phyloP scores from a whole-genome alignment of 2,888 invertebrate species.

The Rhynchonema sp. region DNA sequence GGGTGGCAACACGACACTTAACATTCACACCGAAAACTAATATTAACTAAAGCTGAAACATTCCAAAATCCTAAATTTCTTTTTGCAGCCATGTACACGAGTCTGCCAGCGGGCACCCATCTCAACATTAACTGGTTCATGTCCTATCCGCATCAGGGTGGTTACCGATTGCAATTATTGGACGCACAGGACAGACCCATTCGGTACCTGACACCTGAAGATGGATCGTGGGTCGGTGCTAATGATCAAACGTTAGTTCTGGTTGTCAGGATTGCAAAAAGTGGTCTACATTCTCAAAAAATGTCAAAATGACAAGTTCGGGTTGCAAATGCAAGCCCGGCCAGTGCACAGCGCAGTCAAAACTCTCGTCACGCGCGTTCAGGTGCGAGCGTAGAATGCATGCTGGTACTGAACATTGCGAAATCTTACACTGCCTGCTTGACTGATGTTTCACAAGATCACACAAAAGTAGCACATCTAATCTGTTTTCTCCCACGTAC shows the following conservation, averaged over 20 bases:
- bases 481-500: no score
- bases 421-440: no score
- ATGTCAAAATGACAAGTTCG: not conserved
- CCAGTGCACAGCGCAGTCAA: no score
- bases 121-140: slow-evolving; percentile 82
- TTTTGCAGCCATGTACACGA: not conserved
- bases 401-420: no score
- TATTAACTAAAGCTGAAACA: no score
- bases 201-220: slow-evolving; percentile 60
- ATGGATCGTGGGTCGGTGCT: slow-evolving; percentile 49
- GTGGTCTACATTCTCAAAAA: not conserved
- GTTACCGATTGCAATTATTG: slow-evolving; percentile 65
- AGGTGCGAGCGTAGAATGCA: no score
- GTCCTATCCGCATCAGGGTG: slow-evolving; percentile 85
- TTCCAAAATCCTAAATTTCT: no score
- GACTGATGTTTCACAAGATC: no score
- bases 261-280: slow-evolving; percentile 13
- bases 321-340: not conserved
- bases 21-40: no score
- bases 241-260: slow-evolving; percentile 74
- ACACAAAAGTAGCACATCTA: no score
- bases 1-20: no score
- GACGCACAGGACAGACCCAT: slow-evolving; percentile 64
- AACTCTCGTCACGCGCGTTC: no score
- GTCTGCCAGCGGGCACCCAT: slow-evolving; percentile 48